phyloP scores from a whole-genome alignment of 2,113 vertebrate genomes.

The Thalassoma bifasciatum region DNA sequence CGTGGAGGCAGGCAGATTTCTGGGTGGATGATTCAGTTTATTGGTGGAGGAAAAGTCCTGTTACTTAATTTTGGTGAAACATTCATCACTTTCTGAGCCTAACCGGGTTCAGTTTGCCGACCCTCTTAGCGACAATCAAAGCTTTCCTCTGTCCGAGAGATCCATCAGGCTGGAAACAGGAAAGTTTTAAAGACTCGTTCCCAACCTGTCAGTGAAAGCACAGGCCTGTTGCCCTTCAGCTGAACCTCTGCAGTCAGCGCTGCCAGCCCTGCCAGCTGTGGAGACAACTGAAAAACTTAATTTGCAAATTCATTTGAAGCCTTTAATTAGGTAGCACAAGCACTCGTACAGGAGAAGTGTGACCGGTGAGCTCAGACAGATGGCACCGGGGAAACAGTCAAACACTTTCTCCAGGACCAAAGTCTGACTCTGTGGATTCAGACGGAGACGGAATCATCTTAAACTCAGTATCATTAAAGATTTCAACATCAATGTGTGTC shows the following conservation, averaged over 20 bases:
- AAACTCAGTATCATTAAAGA: not conserved
- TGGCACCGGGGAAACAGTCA: constrained; percentile 53
- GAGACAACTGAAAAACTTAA: constrained; percentile 89
- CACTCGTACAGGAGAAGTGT: constrained; percentile 86
- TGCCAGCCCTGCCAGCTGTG: constrained; percentile 90
- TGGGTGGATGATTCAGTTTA: not conserved
- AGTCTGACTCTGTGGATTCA: constrained; percentile 18
- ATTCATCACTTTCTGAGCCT: too few species aligned
- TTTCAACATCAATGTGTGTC: not conserved
- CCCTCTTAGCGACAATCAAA: not conserved
- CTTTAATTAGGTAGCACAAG: constrained; percentile 96
- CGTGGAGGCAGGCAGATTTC: not conserved
- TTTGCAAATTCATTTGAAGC: constrained; percentile 92
- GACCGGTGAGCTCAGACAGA: constrained; percentile 85
- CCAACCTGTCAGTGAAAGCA: constrained; percentile 27
- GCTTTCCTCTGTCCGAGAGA: not conserved
- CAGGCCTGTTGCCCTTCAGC: constrained; percentile 63
- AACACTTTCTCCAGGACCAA: constrained; percentile 40
- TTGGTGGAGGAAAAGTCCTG: too few species aligned
- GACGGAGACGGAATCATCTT: not conserved
- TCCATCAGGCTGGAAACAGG: not conserved
- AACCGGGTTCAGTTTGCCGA: not conserved
- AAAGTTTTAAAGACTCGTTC: constrained; percentile 4
- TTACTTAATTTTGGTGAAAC: too few species aligned
- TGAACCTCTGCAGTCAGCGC: constrained; percentile 69